These are phyloP conservation scores for Clupea harengus DNA, from an alignment of 2,113 vertebrate genomes.

Conservation along the genomic window DNA sequence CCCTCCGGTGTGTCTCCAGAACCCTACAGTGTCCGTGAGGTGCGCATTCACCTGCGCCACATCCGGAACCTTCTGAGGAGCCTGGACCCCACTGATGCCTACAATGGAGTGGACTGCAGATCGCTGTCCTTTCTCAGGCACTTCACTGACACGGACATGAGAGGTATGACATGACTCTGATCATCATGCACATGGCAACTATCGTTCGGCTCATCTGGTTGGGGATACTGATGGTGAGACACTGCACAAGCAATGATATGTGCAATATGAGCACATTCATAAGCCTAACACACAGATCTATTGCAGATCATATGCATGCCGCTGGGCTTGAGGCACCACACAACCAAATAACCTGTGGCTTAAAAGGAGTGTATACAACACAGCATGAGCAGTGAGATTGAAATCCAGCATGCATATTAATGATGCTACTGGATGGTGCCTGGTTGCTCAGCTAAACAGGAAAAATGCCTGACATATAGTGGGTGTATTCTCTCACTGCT, in stretches of 20 bases:
- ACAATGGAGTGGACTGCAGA: slow-evolving; percentile 89
- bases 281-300: not conserved
- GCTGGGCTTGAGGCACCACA: not conserved
- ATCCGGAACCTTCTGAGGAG: slow-evolving; percentile 91
- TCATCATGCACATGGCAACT: not conserved
- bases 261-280: not conserved
- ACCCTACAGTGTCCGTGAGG: slow-evolving; percentile 87
- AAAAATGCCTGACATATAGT: not conserved
- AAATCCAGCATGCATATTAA: not conserved
- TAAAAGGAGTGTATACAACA: not conserved
- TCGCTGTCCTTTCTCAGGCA: slow-evolving; percentile 88
- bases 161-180: slow-evolving; percentile 53
- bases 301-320: not conserved
- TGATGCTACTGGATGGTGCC: not conserved
- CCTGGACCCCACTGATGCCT: slow-evolving; percentile 87
- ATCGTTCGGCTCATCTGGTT: not conserved
- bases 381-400: too few relatives aligned
- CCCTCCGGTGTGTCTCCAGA: slow-evolving; percentile 63
- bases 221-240: not conserved
- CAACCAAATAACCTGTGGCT: too few relatives aligned
- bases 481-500: not conserved
- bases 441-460: not conserved
- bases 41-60: slow-evolving; percentile 90
- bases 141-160: slow-evolving; percentile 80
- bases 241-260: not conserved